Percentiles rank a stretch among this genome's conserved stretches.
Evolutionary conservation across 2,113 vertebrate species (phyloP).

Genomic region (Pogona vitticeps): DNA sequence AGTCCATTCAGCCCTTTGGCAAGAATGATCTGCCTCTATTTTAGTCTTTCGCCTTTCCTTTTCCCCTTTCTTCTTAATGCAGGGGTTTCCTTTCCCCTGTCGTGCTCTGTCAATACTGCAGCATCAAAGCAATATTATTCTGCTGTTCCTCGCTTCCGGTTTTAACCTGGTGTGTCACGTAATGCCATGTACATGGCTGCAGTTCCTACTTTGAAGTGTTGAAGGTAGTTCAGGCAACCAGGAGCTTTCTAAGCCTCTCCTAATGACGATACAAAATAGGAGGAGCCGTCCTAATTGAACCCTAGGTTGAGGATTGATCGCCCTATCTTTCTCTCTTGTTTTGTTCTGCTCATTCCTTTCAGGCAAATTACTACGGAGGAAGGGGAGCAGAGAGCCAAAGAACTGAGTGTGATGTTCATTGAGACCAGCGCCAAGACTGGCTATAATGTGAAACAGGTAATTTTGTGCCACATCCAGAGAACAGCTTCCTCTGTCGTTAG

Average conservation of each 20-base stretch:
- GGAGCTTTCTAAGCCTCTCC: accelerated
- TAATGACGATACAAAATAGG: too few species aligned
- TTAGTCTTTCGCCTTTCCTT: neutral
- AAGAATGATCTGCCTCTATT: too few species aligned
- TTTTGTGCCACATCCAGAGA: accelerated
- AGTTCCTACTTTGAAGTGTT: neutral
- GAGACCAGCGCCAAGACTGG: conserved; percentile 97
- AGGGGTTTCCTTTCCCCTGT: neutral
- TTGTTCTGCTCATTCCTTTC: conserved; percentile 70
- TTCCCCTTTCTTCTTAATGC: neutral
- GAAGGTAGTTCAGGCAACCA: neutral
- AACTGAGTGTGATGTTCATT: conserved; percentile 97
- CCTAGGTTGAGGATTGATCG: conserved; percentile 5
- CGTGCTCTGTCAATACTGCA: conserved; percentile 9
- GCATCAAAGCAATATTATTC: neutral
- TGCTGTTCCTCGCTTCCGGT: neutral
- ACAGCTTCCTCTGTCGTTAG: neutral
- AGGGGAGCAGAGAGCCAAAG: conserved; percentile 94
- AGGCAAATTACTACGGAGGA: conserved; percentile 96
- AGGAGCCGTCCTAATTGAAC: accelerated
- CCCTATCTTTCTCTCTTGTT: conserved; percentile 51
- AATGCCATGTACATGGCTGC: accelerated
- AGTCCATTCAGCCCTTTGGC: too few species aligned
- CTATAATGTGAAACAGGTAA: conserved; percentile 96
- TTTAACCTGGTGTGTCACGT: too few species aligned